Evolutionary conservation across 2,888 invertebrate genomes (phyloP).

Genomic region (Cryptosula pallasiana): DNA sequence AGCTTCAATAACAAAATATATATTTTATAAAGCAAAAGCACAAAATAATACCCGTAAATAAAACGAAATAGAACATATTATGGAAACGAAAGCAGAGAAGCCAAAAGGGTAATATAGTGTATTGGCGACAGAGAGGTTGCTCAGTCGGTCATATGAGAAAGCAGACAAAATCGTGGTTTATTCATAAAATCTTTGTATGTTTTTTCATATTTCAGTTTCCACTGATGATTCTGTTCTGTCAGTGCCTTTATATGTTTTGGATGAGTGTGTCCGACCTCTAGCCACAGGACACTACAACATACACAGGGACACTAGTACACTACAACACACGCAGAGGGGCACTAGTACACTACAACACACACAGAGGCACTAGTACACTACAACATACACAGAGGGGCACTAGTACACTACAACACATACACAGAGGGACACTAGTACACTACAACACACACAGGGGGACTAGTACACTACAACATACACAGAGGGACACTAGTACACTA

Average conservation of each 20-base stretch:
- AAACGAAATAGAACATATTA: too few relatives aligned
- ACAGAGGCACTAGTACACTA: too few relatives aligned
- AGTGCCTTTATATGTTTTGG: neutral
- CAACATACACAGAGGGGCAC: too few relatives aligned
- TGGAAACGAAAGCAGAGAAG: too few relatives aligned
- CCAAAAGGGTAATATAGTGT: too few relatives aligned
- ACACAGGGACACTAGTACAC: neutral
- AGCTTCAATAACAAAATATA: too few relatives aligned
- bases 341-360: neutral
- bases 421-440: too few relatives aligned
- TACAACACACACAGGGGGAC: too few relatives aligned
- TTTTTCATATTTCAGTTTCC: neutral
- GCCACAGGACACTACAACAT: conserved; percentile 4
- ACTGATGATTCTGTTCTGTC: neutral
- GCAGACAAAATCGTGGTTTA: conserved; percentile 7
- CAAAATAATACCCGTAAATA: neutral
- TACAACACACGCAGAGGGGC: neutral
- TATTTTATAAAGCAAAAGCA: neutral
- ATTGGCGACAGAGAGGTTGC: too few relatives aligned
- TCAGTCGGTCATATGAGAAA: neutral
- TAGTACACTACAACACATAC: too few relatives aligned
- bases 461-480: too few relatives aligned
- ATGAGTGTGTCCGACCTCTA: neutral
- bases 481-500: too few relatives aligned
- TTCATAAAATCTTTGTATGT: conserved; percentile 5